A percentile compares a stretch with the other conserved stretches of the same genome.
Evolutionary conservation across 2,797 vertebrate genomes (phyloP).

Genomic region (Aldrovandia affinis): DNA sequence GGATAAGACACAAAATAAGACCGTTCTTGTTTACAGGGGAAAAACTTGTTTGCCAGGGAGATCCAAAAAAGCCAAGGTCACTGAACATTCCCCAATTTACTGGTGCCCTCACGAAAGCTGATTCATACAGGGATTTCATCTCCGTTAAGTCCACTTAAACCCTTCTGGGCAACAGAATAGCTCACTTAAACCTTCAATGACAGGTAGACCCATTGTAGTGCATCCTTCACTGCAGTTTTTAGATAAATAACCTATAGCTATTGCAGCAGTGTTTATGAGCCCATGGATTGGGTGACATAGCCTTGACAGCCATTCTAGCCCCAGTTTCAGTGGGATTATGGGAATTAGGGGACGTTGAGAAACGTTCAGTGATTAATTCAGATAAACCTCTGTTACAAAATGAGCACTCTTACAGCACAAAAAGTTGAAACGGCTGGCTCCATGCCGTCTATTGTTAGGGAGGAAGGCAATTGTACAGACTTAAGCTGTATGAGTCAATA

Average conservation of each 20-base stretch:
- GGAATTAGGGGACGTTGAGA: slow-evolving; percentile 48
- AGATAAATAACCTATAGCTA: slow-evolving; percentile 37
- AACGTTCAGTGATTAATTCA: slow-evolving; percentile 50
- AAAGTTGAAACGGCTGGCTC: slow-evolving; percentile 29
- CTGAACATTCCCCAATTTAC: slow-evolving; percentile 39
- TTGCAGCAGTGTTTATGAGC: slow-evolving; percentile 48
- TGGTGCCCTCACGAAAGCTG: slow-evolving; percentile 49
- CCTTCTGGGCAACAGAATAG: slow-evolving; percentile 50
- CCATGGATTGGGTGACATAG: slow-evolving; percentile 51
- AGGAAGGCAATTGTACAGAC: not conserved
- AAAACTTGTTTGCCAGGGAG: slow-evolving; percentile 13
- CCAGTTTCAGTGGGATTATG: slow-evolving; percentile 46
- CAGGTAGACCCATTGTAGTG: slow-evolving; percentile 53
- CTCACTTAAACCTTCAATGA: slow-evolving; percentile 56
- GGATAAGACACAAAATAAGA: not conserved
- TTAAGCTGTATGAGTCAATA: not conserved
- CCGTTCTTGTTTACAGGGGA: not conserved
- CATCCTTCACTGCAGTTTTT: slow-evolving; percentile 45
- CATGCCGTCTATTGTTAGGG: not conserved
- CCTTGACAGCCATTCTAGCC: slow-evolving; percentile 48
- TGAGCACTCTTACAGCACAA: not conserved
- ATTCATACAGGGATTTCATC: slow-evolving; percentile 61
- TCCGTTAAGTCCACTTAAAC: slow-evolving; percentile 62
- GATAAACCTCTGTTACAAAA: slow-evolving; percentile 25
- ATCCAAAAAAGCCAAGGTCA: slow-evolving; percentile 44